These are phyloP conservation scores for Heterodera schachtii DNA, from an alignment of 1,140 invertebrate genomes.

Conservation along the genomic window DNA sequence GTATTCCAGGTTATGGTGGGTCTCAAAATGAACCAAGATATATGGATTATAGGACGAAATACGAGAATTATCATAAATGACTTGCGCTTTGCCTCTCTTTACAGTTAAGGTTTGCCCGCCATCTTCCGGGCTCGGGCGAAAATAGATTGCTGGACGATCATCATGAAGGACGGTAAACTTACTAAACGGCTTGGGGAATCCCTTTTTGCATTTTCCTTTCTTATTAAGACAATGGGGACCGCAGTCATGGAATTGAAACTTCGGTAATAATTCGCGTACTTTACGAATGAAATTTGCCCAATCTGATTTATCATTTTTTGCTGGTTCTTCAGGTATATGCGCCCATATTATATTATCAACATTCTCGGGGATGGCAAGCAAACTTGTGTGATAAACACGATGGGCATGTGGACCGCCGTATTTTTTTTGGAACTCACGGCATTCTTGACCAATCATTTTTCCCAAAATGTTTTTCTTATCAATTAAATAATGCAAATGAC, in stretches of 20 bases:
- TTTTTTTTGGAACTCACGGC: slow-evolving; percentile 1
- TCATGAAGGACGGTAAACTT: not conserved
- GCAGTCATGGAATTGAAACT: not conserved
- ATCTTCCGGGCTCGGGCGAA: not conserved
- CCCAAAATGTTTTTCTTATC: not conserved
- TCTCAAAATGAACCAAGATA: not conserved
- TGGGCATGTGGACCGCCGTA: not conserved
- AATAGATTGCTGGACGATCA: not conserved
- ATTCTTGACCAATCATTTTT: not conserved
- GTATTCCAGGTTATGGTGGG: not conserved
- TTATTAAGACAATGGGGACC: not conserved
- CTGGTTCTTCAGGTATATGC: not conserved
- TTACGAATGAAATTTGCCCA: slow-evolving; percentile 5
- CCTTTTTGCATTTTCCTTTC: not conserved
- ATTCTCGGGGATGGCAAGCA: not conserved
- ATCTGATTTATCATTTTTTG: not conserved
- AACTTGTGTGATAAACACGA: not conserved
- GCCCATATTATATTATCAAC: not conserved
- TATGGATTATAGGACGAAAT: not conserved
- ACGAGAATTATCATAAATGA: not conserved
- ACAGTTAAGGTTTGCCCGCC: not conserved
- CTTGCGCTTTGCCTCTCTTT: not conserved
- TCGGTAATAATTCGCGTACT: not conserved
- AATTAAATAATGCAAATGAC: not conserved
- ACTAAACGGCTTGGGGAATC: not conserved